Evolutionary conservation across 2,797 vertebrate genomes (phyloP), one percentile per base, ranked within the genome.

Genomic region (Bucorvus abyssinicus): DNA sequence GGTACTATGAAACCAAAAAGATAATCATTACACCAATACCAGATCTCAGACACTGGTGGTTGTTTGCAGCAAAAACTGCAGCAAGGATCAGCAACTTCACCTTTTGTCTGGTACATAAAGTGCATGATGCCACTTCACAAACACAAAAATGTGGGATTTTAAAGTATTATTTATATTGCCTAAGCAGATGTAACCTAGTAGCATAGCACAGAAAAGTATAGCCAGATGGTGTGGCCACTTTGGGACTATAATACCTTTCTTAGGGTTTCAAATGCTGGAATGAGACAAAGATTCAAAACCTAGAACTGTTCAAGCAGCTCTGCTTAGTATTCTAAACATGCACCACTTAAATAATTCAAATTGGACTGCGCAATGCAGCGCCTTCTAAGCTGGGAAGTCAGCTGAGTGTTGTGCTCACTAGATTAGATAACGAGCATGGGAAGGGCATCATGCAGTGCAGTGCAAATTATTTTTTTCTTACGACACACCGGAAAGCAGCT

Each of bases 331-430:
- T 95, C 96, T 34, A 90, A 92, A 84, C 90, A 92, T 73, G 93
- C 67, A 95, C 22, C 84, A 95, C 95, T 93, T 96, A 91, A 97
- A 96, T 94, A 95, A 96, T 96, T 97, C 95, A 97, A 96, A 91
- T 89, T 78, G 83, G 87, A 84, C 92, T 97, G 93, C 90, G 91
- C 94, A 96, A 90, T 93, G 93, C 95, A 94, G 94, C 80, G 91
- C 96, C 89, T 96, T 84, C 95, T 89, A 86, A 96, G 86, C 92
- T 87, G 90, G 87, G 88, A 94, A 97, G 95, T 96, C 96, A 97
- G 92, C 95, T 95, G 95, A 96, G 88, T 42, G 80, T 57, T 90
- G 90, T 76, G 81, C 81, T 91, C 88, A 85, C 77, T 88, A 93
- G 92, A 95, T 95, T 88, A 95, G 96, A 96, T 96, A 93, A 95